Evolutionary conservation across 2,888 invertebrate species (phyloP), one percentile per base, ranked within the genome.

Genomic region (Electrophaes corylata): DNA sequence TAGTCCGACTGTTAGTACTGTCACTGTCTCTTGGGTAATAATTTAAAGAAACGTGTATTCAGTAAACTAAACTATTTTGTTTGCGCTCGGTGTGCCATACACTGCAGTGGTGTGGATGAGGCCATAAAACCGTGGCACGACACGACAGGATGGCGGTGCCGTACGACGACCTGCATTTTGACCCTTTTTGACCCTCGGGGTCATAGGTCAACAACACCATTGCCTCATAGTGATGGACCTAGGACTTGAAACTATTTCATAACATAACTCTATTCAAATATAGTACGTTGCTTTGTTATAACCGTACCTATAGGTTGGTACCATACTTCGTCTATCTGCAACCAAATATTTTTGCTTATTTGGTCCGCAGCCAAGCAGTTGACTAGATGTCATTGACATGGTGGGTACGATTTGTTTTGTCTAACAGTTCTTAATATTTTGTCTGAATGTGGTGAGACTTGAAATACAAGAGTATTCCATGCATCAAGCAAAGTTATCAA

Each of bases 381-480:
- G 53, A 58, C 61, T 60, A 60, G 52, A 62, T 70, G 67, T 65
- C 70, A 62, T 67, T 67, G 66, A 70, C 70, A 65, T 50, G 57
- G 37, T n/a, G n/a, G n/a, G n/a, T 33, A 14, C 33, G 12, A 35
- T 41, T 47, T 57, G 46, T 41, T 47, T 43, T 41, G 47, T 39
- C 3, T n/a, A 18, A 23, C 20, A 20, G 11, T 12, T 20, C 31
- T 40, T 14, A 12, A 29, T 41, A 11, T 47, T 6, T 14, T 23
- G 53, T 11, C 44, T n/a, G 51, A 37, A 41, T 1, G 14, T 20
- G 8, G 3, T 8, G 20, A 37, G 37, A 52, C 11, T n/a, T n/a
- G n/a, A n/a, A n/a, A n/a, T n/a, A n/a, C n/a, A n/a, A n/a, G n/a
- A n/a, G n/a, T n/a, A n/a, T n/a, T n/a, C n/a, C n/a, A n/a, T n/a